These are phyloP conservation scores for Ctena decussata DNA, from an alignment of 2,888 invertebrate species.

Conservation along the genomic window DNA sequence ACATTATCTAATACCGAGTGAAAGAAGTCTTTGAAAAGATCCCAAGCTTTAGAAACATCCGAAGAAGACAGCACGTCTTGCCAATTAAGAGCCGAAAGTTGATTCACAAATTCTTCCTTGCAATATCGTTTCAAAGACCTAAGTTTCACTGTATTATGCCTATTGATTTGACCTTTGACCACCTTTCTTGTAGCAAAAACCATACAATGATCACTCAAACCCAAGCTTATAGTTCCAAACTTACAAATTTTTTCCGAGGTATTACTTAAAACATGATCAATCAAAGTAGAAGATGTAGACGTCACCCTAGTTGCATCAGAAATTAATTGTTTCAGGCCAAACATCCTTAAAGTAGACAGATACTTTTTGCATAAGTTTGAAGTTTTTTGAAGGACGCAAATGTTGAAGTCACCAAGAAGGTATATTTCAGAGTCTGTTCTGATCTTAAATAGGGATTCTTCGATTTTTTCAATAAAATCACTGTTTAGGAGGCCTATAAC, in stretches of 20 bases:
- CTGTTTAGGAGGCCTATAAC: constrained; percentile 40
- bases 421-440: constrained; percentile 12
- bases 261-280: constrained; percentile 12
- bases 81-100: too few relatives aligned
- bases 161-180: neutral
- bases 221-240: constrained; percentile 4
- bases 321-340: constrained; percentile 10
- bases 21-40: constrained; percentile 1
- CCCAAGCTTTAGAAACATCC: neutral
- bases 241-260: constrained; percentile 11
- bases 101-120: too few relatives aligned
- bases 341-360: constrained; percentile 1
- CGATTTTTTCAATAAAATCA: constrained; percentile 23
- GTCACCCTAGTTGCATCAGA: constrained; percentile 20
- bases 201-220: neutral
- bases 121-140: neutral
- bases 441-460: neutral
- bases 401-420: neutral
- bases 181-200: neutral
- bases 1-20: constrained; percentile 11
- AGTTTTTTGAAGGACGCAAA: neutral
- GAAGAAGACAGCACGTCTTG: too few relatives aligned
- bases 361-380: neutral
- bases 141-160: neutral
- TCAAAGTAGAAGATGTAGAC: neutral